Percentiles rank a stretch among this genome's conserved stretches.
Conservation (phyloP, 2,888 invertebrate genomes). For the Galerucella pusilla region DNA sequence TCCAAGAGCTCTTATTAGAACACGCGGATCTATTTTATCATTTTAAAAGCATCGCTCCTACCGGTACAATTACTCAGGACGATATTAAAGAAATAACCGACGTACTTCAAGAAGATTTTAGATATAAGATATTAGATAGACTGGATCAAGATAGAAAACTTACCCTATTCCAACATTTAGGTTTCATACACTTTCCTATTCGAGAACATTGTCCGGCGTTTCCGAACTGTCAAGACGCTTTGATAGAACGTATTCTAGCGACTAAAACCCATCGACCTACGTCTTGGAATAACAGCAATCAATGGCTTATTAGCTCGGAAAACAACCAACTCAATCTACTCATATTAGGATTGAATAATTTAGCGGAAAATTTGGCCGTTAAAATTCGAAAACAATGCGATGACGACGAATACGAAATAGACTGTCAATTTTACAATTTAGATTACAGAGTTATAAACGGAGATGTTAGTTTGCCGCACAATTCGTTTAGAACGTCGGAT, state of each 20-base stretch:
- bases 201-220: conserved; percentile 94
- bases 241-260: conserved; percentile 77
- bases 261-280: conserved; percentile 74
- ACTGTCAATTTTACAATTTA: conserved; percentile 82
- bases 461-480: conserved; percentile 82
- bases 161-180: conserved; percentile 94
- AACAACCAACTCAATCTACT: conserved; percentile 86
- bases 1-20: conserved; percentile 91
- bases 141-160: conserved; percentile 95
- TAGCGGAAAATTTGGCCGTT: conserved; percentile 88
- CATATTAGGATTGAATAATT: conserved; percentile 86
- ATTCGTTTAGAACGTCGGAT: conserved; percentile 85
- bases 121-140: conserved; percentile 93
- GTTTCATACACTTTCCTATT: conserved; percentile 95
- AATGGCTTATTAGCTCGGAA: conserved; percentile 74
- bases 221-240: conserved; percentile 82
- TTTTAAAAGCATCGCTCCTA: conserved; percentile 89
- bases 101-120: conserved; percentile 90
- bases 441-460: conserved; percentile 89
- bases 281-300: conserved; percentile 73
- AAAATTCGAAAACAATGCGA: conserved; percentile 89
- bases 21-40: conserved; percentile 94
- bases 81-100: conserved; percentile 94
- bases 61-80: conserved; percentile 92
- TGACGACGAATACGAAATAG: conserved; percentile 85